Base-by-base conservation (phyloP, 2,888 invertebrate genomes). In the Lycophotia porphyrea region DNA sequence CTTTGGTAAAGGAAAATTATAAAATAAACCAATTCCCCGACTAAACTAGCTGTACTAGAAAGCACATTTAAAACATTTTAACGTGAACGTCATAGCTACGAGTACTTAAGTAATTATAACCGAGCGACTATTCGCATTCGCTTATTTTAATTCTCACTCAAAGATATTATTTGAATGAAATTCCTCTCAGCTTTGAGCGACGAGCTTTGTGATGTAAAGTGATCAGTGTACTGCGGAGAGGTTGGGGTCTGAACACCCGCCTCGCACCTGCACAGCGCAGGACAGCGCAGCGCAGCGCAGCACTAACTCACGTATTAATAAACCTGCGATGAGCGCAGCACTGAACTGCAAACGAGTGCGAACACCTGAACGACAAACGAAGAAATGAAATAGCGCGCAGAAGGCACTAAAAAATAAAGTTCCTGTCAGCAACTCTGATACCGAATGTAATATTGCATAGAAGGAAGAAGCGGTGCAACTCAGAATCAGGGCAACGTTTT, bases 171-270 rank as follows among this genome's bases (percentile, higher is more conserved):
- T 67, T 44, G 60, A 74, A 36, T 67, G 34, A 18, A 67, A 36
- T 47, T 44, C 47, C n/a, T 63, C 24, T 11, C 34, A 27, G 52
- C 24, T 47, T 42, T n/a, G 66, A 67, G 60, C 47, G 31, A 24
- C 18, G 15, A 76, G 39, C 75, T 67, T 64, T 75, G 58, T 68
- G 42, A 81, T 36, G 63, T 67, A 67, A 74, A 61, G 27, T 27
- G 39, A 42, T n/a, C 9, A 39, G 31, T 24, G 34, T n/a, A 39
- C 1, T 18, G 15, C 47, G 5, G 31, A 21, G 21, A 27, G 34
- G 34, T 42, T 11, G 31, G 24, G 5, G 8, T 15, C n/a, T 31
- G 18, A 55, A 8, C 27, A 27, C 27, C 55, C 21, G 31, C 31
- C 18, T 21, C 31, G 31, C 31, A 21, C 18, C 31, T 27, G 18